These are phyloP conservation scores for Drosophila siamana DNA, from an alignment of 2,888 invertebrate species.

Conservation along the genomic window DNA sequence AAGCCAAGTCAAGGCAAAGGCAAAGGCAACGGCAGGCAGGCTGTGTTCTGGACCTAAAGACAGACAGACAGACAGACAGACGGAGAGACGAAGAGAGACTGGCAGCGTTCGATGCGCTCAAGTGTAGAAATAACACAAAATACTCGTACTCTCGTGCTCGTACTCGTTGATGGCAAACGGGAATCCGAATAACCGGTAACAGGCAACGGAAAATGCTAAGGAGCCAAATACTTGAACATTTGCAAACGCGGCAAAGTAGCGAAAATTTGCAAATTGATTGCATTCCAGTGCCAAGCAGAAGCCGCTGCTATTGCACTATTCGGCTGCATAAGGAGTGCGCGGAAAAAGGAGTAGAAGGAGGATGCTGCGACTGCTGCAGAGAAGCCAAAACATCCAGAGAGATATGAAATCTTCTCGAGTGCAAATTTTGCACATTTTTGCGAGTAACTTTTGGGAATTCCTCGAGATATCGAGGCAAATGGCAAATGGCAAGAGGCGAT, in stretches of 20 bases:
- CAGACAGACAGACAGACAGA: conserved; percentile 30
- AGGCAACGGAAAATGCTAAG: conserved; percentile 67
- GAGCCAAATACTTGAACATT: conserved; percentile 78
- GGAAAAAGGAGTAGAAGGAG: conserved; percentile 2
- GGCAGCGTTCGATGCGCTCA: conserved; percentile 67
- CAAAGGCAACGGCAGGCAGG: conserved; percentile 2
- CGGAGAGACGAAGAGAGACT: not conserved
- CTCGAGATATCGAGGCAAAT: conserved; percentile 40
- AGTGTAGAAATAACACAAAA: conserved; percentile 70
- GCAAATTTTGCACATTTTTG: conserved; percentile 73
- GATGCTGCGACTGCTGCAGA: not conserved
- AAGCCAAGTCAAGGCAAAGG: conserved; percentile 29
- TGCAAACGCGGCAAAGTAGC: conserved; percentile 81
- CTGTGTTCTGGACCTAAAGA: conserved; percentile 25
- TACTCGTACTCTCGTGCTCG: conserved; percentile 31
- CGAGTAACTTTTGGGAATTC: conserved; percentile 62
- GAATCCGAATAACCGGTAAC: conserved; percentile 46
- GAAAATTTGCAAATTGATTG: conserved; percentile 84
- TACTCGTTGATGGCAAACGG: conserved; percentile 36
- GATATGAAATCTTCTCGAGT: conserved; percentile 73
- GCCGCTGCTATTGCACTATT: conserved; percentile 13
- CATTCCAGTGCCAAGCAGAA: conserved; percentile 78
- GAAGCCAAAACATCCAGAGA: conserved; percentile 33
- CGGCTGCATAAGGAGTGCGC: conserved; percentile 1
- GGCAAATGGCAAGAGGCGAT: too few relatives aligned